Conservation (phyloP, 30 jellyfish, hydroid and myxozoan species). For the Turritopsis rubra region DNA sequence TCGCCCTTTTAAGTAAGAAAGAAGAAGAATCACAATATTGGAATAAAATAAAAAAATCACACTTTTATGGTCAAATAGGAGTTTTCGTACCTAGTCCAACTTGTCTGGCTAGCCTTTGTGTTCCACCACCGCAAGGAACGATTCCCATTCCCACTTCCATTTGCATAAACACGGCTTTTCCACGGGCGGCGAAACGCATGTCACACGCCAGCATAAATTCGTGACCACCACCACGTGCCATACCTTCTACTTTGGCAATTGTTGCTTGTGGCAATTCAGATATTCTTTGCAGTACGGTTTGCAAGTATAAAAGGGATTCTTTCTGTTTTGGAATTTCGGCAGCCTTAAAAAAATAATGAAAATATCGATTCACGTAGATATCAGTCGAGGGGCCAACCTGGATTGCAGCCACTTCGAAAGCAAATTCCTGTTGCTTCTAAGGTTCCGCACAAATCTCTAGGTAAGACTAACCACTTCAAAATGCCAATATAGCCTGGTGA, state of each 20-base stretch:
- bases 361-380: no score
- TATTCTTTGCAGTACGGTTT: not conserved
- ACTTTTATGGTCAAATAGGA: not conserved
- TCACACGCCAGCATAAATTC: slow-evolving; percentile 10
- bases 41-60: no score
- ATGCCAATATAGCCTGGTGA: no score
- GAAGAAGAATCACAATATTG: no score
- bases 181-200: slow-evolving; percentile 15
- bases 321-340: not conserved
- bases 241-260: slow-evolving; percentile 10
- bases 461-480: no score
- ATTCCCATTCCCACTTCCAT: slow-evolving; percentile 15
- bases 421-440: no score
- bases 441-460: no score
- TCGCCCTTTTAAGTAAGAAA: not conserved
- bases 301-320: not conserved
- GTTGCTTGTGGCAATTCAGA: not conserved
- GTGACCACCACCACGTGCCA: slow-evolving; percentile 24
- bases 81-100: not conserved
- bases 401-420: no score
- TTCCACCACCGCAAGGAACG: slow-evolving; percentile 16
- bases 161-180: slow-evolving; percentile 16
- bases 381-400: no score
- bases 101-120: slow-evolving; percentile 1
- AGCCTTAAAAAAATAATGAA: not conserved